Base-by-base conservation (phyloP, 2,797 vertebrate genomes). In the Danio albolineatus region DNA sequence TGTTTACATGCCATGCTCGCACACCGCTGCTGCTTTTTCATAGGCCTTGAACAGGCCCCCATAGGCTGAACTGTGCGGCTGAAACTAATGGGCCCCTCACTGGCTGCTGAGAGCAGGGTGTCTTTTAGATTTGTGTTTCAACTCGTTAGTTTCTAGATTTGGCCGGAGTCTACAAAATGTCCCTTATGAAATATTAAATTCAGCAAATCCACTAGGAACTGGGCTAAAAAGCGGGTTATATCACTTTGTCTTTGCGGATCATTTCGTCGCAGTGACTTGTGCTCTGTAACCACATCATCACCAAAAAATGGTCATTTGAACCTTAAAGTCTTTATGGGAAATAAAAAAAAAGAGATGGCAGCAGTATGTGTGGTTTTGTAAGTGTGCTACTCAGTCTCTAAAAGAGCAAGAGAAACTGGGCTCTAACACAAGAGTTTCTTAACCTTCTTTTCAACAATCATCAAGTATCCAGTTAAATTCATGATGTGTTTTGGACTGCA, bases 101-200 rank as follows among this genome's bases (percentile, higher is more conserved):
- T 82, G 88, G 85, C 83, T 89, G 81, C 81, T 86, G 86, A 87
- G 87, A 90, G 89, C 87, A 90, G 81, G 56, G 74, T 88, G 86
- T 88, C 78, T 84, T 70, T 86, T 93, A 86, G 73, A 87, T 89
- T 90, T 89, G 87, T 88, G 86, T 90, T 94, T 91, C 91, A 90
- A 86, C 89, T 93, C 93, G 89, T 94, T 94, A 90, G 92, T 86
- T 91, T 84, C 87, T 73, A 89, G 91, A 92, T 91, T 89, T 91
- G 93, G 92, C 91, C 88, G 48, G 85, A 78, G 64, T 87, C 88
- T 82, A 85, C 89, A 17, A 87, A 89, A 89, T 65, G 88, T 88
- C 90, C 78, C 88, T 90, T 83, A 60, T 84, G 89, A 90, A 89
- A 91, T 91, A 89, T 87, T 85, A 87, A 90, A 85, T 84, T 88